phyloP scores from a whole-genome alignment of 2,888 invertebrate species.

The Catocala sponsa region DNA sequence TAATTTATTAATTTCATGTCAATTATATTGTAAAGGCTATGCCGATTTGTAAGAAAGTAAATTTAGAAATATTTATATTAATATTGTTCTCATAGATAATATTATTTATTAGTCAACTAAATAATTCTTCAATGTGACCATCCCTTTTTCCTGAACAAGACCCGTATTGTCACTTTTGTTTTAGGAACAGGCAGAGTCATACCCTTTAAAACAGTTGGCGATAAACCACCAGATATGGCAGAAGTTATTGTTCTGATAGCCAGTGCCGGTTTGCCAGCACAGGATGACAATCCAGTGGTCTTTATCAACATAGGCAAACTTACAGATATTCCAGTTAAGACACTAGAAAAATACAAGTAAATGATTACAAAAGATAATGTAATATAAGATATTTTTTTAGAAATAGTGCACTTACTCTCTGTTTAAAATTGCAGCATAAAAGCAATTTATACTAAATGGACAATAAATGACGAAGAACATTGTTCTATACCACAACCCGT shows the following conservation, averaged over 20 bases:
- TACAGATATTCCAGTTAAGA: slow-evolving; percentile 63
- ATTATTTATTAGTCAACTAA: too few species aligned
- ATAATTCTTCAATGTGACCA: too few species aligned
- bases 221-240: slow-evolving; percentile 63
- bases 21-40: too few species aligned
- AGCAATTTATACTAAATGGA: slow-evolving; percentile 72
- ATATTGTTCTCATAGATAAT: too few species aligned
- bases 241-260: slow-evolving; percentile 72
- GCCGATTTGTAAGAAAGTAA: too few species aligned
- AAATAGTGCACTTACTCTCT: slow-evolving; percentile 2
- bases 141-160: too few species aligned
- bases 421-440: slow-evolving; percentile 60
- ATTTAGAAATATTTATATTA: too few species aligned
- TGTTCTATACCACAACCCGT: slow-evolving; percentile 55
- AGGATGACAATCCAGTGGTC: slow-evolving; percentile 73
- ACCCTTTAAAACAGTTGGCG: slow-evolving; percentile 63
- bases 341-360: slow-evolving; percentile 67
- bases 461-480: slow-evolving; percentile 59
- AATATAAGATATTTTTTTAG: background rate
- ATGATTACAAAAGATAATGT: slow-evolving; percentile 1
- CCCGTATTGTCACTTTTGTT: slow-evolving; percentile 4
- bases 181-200: slow-evolving; percentile 73
- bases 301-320: slow-evolving; percentile 74
- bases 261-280: slow-evolving; percentile 71
- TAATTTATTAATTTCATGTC: too few species aligned